Evolutionary conservation across 1,140 invertebrate species (phyloP), one percentile per base, ranked within the genome.

Genomic region (Tenebrio molitor): DNA sequence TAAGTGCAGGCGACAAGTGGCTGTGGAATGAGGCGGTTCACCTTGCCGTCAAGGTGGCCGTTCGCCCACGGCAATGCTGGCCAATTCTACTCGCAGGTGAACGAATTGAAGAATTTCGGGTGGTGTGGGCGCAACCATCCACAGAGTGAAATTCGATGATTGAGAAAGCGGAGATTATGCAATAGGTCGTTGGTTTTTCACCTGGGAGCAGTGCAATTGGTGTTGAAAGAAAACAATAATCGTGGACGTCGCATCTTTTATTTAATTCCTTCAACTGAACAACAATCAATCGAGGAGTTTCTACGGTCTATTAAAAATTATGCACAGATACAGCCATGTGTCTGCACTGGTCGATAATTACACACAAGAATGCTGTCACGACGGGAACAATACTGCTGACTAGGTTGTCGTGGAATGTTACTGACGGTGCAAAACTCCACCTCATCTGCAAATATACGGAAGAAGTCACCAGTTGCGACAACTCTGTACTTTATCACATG

Each of bases 11-110:
- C 50, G 50, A 58, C 50, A 58, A 58, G 50, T 58, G 50, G 50
- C 23, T 58, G 21, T 29, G 50, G 50, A 58, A 58, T 66, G 64
- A 66, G 64, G 64, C 62, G 42, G 64, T 66, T 66, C 34, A 66
- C 64, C 64, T 66, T 66, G 64, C 64, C 19, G 10, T 66, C 64
- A 66, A 66, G 64, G 64, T 66, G 36, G 15, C 39, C 19, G 12
- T 19, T 14, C 53, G 53, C 53, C 53, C 15, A 14, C 53, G 53
- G 53, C 53, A 23, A n/a, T 1, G n/a, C 17, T 33, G 53, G 53
- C 46, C 53, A 62, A 62, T 62, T 25, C 17, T 23, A n/a, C 10
- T 23, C 21, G 21, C 36, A 41, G 36, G 34, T 65, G 63, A 58
- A 58, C 50, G 50, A 58, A 39, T 39, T 12, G 5, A 39, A 12